A percentile compares a stretch with the other conserved stretches of the same genome.
phyloP scores from a whole-genome alignment of 2,113 vertebrate species.

The Morone chrysops region DNA sequence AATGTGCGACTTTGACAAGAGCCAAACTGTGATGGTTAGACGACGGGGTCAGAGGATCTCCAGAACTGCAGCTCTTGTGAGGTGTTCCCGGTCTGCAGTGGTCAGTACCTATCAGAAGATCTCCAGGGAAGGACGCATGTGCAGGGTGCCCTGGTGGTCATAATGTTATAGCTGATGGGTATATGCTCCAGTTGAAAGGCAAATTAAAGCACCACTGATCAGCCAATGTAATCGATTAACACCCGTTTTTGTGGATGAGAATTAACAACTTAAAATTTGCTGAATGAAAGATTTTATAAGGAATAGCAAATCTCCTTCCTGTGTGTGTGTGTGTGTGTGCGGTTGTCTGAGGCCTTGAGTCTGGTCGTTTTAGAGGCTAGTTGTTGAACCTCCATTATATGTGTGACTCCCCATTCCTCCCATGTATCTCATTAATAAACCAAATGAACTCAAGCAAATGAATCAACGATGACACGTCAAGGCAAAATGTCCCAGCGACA shows the following conservation, averaged over 20 bases:
- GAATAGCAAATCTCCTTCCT: not conserved
- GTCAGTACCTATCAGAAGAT: no score
- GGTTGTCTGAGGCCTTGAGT: conserved; percentile 1
- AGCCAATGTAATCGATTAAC: not conserved
- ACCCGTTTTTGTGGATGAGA: not conserved
- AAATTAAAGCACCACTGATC: no score
- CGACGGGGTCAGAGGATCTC: no score
- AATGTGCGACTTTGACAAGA: no score
- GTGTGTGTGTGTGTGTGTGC: not conserved
- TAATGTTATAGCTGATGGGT: no score
- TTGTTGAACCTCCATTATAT: conserved; percentile 8
- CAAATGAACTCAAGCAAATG: conserved; percentile 5
- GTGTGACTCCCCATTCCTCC: conserved; percentile 22
- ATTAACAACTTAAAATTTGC: not conserved
- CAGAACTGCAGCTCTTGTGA: no score
- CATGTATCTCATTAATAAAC: conserved; percentile 50
- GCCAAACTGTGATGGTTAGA: no score
- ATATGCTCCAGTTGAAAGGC: no score
- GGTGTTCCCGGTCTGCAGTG: no score
- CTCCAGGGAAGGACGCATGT: no score
- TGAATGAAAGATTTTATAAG: not conserved
- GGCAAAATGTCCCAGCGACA: conserved; percentile 24
- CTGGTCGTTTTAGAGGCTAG: conserved; percentile 12
- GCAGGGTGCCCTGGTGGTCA: no score
- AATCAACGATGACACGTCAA: not conserved